Conservation (phyloP, 1,140 invertebrate genomes). For the Acyrthosiphon pisum region DNA sequence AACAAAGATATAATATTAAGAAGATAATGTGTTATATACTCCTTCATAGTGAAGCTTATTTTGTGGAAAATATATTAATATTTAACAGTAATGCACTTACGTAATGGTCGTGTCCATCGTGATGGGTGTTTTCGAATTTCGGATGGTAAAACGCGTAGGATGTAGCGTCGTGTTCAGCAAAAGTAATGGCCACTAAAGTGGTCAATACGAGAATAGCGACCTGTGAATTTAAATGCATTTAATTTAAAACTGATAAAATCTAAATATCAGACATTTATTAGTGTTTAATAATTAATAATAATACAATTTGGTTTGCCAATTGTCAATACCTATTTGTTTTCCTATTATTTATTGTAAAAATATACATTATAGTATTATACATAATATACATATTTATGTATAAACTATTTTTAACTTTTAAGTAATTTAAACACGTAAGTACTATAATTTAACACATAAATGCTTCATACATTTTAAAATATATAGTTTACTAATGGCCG, state of each 20-base stretch:
- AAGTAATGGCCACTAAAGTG: background rate
- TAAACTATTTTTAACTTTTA: background rate
- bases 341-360: background rate
- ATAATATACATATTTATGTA: background rate
- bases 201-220: background rate
- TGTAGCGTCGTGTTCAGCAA: constrained; percentile 16
- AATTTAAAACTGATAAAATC: background rate
- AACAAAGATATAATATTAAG: too few relatives aligned
- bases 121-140: background rate
- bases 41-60: too few relatives aligned
- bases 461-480: background rate
- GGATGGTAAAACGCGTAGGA: constrained; percentile 43
- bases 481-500: background rate
- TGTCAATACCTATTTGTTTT: background rate
- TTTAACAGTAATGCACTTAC: constrained; percentile 21
- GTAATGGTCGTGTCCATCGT: constrained; percentile 28
- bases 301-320: too few relatives aligned
- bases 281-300: too few relatives aligned
- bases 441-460: background rate
- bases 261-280: background rate
- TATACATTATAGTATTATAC: too few relatives aligned
- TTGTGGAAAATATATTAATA: background rate
- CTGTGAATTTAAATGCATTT: background rate
- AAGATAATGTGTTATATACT: too few relatives aligned
- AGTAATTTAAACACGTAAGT: background rate